phyloP scores from a whole-genome alignment of 2,888 invertebrate species.

The Eristalinus sepulchralis region DNA sequence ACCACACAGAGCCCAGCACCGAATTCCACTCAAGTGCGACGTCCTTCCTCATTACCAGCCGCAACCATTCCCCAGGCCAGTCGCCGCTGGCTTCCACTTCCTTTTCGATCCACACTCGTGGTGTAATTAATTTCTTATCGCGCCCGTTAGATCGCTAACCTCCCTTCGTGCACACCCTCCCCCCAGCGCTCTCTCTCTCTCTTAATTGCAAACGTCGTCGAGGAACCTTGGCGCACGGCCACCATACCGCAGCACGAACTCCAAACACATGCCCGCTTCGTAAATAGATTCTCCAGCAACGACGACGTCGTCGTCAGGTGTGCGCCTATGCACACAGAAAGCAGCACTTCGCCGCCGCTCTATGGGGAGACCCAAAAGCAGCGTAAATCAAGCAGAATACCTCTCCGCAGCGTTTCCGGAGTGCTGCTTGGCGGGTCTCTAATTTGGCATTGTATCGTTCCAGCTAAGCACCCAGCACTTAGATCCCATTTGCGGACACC shows the following conservation, averaged over 20 bases:
- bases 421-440: not conserved
- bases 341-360: not conserved
- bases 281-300: constrained; percentile 20
- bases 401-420: not conserved
- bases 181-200: not conserved
- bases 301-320: not conserved
- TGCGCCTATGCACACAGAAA: not conserved
- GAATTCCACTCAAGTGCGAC: not conserved
- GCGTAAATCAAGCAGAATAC: not conserved
- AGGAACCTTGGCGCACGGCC: constrained; percentile 19
- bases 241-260: constrained; percentile 14
- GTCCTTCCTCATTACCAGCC: not conserved
- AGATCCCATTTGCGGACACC: not conserved
- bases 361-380: not conserved
- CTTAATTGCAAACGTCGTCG: not conserved
- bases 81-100: not conserved
- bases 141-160: not conserved
- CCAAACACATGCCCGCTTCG: constrained; percentile 12
- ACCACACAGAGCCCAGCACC: not conserved
- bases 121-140: constrained; percentile 3
- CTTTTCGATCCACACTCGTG: not conserved
- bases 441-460: constrained; percentile 5
- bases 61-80: not conserved
- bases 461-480: not conserved
- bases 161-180: not conserved